Conservation (phyloP, 2,888 invertebrate genomes). For the Polymixis lichenea region DNA sequence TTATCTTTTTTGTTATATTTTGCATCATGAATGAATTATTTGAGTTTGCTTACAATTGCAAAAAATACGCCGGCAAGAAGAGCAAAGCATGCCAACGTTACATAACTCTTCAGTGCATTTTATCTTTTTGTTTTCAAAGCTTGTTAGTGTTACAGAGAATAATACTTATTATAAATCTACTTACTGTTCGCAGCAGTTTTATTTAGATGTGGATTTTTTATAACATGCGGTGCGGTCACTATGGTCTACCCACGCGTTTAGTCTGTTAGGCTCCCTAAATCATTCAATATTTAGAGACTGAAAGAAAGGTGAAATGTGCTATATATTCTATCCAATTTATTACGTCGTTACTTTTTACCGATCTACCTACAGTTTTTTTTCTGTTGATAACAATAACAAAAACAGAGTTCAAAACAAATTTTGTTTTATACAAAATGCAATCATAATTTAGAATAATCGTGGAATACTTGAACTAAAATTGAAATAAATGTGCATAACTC, state of each 20-base stretch:
- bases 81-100: background rate
- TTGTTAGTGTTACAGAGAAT: slow-evolving; percentile 34
- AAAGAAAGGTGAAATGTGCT: slow-evolving; percentile 33
- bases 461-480: background rate
- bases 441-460: too few relatives aligned
- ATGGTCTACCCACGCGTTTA: slow-evolving; percentile 43
- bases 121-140: slow-evolving; percentile 21
- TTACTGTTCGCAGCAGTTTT: slow-evolving; percentile 44
- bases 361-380: background rate
- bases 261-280: slow-evolving; percentile 33
- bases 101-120: slow-evolving; percentile 28
- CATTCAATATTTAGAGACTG: slow-evolving; percentile 34
- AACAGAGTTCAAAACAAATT: background rate
- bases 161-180: slow-evolving; percentile 42
- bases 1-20: too few relatives aligned
- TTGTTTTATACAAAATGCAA: background rate
- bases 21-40: background rate
- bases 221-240: slow-evolving; percentile 18
- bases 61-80: background rate
- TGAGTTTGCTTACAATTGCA: background rate
- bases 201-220: slow-evolving; percentile 54
- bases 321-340: slow-evolving; percentile 29
- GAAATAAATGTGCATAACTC: background rate
- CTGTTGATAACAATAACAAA: background rate
- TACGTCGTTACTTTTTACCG: background rate